Evolutionary conservation across 2,888 invertebrate species (phyloP).

Genomic region (Erebia ligea): DNA sequence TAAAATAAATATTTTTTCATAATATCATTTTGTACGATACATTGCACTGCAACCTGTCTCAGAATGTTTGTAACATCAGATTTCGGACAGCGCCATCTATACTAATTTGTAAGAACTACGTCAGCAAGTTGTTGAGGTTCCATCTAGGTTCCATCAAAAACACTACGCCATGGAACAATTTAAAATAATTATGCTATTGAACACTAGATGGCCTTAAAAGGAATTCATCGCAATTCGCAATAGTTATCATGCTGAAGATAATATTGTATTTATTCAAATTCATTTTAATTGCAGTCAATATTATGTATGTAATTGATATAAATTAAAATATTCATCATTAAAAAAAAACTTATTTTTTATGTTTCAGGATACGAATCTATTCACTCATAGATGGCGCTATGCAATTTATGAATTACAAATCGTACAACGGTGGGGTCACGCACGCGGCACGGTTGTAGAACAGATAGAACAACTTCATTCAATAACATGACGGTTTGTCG

Average conservation of each 20-base stretch:
- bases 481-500: slow-evolving; percentile 63
- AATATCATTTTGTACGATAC: not conserved
- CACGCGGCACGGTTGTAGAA: slow-evolving; percentile 30
- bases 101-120: not conserved
- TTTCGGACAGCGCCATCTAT: not conserved
- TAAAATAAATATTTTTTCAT: not conserved
- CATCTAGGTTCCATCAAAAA: slow-evolving; percentile 2
- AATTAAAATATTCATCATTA: too few species aligned
- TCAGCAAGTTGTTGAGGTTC: not conserved
- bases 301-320: too few species aligned
- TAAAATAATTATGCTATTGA: slow-evolving; percentile 6
- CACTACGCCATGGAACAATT: not conserved
- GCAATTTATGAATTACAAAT: slow-evolving; percentile 20
- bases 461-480: slow-evolving; percentile 60
- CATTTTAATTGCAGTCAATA: too few species aligned
- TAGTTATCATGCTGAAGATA: not conserved
- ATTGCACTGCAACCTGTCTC: not conserved
- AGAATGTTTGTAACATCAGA: not conserved
- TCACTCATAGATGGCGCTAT: slow-evolving; percentile 48
- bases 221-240: not conserved
- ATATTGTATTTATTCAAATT: too few species aligned
- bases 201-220: slow-evolving; percentile 25
- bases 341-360: not conserved
- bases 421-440: slow-evolving; percentile 49
- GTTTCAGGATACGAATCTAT: slow-evolving; percentile 35